Base-by-base conservation (phyloP, 2,888 invertebrate species). In the Xanthorhoe designata region DNA sequence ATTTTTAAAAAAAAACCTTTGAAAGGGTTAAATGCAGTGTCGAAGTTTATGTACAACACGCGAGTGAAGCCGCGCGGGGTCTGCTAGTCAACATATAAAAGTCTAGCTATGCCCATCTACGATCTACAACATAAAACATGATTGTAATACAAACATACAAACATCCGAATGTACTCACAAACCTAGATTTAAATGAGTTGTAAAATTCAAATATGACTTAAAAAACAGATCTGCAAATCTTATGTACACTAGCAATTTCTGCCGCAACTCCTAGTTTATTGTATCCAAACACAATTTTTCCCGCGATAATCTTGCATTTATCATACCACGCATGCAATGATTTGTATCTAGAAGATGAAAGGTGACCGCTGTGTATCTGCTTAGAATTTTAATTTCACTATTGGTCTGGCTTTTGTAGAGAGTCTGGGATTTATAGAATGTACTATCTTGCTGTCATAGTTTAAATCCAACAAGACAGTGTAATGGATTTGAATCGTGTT, bases 331-430 rank as follows among this genome's bases (percentile, higher is more conserved):
- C 64, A 53, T 51, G 58, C 61, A 51, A 56, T 58, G 71, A 71
- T 73, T 64, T 54, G 61, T 69, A 73, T 73, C 72, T 61, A 13
- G 17, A 15, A 75, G 73, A 73, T 75, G 74, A 75, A 72, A 75
- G 73, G 69, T 64, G 60, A 32, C 74, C 72, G 71, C 9, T 47
- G 47, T 68, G 24, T 17, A 51, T 3, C 59, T 61, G 70, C 56
- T 69, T 66, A 57, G 71, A 71, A 71, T 69, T 63, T 70, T 63
- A 70, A 68, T 62, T 62, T 55, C 8, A 32, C 42, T 62, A 67
- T 67, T 49, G 51, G 63, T 55, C 66, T 58, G 51, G 9, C 13
- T 19, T 42, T 42, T 18, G 17, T 45, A 53, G 45, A 51, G 9
- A 42, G 51, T 15, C 42, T 45, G 8, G 38, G 38, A 42, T 42